Percentiles rank a stretch among this genome's conserved stretches.
Conservation (phyloP, 2,888 invertebrate genomes). For the Nowickia ferox region DNA sequence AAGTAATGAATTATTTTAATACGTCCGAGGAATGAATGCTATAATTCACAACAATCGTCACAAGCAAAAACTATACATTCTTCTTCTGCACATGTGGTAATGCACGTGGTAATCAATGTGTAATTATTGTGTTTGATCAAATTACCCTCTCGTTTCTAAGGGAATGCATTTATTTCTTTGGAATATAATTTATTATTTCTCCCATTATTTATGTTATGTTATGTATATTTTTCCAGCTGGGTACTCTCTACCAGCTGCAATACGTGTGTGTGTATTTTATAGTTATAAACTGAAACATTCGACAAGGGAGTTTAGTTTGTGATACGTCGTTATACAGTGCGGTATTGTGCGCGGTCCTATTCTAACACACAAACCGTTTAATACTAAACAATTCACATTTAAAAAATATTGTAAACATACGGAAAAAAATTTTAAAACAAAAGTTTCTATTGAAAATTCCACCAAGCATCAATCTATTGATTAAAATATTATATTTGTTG, state of each 20-base stretch:
- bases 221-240: too few relatives aligned
- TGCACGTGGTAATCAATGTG: too few relatives aligned
- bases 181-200: too few relatives aligned
- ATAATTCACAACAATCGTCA: too few relatives aligned
- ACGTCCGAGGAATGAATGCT: too few relatives aligned
- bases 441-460: constrained; percentile 34
- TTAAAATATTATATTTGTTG: constrained; percentile 11
- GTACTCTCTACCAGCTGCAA: constrained; percentile 18
- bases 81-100: too few relatives aligned
- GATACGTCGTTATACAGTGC: constrained; percentile 77
- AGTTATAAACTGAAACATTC: constrained; percentile 68
- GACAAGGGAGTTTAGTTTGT: constrained; percentile 77
- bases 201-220: too few relatives aligned
- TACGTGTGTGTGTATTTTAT: constrained; percentile 57
- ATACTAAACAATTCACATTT: constrained; percentile 22
- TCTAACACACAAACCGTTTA: constrained; percentile 37
- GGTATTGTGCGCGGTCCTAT: constrained; percentile 74
- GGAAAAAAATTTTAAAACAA: constrained; percentile 47
- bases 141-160: too few relatives aligned
- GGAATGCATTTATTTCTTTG: too few relatives aligned
- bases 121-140: too few relatives aligned
- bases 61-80: too few relatives aligned
- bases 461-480: neutral
- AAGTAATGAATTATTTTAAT: too few relatives aligned
- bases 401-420: constrained; percentile 57